phyloP scores from a whole-genome alignment of 2,113 vertebrate species.

The Dendropsophus ebraccatus region DNA sequence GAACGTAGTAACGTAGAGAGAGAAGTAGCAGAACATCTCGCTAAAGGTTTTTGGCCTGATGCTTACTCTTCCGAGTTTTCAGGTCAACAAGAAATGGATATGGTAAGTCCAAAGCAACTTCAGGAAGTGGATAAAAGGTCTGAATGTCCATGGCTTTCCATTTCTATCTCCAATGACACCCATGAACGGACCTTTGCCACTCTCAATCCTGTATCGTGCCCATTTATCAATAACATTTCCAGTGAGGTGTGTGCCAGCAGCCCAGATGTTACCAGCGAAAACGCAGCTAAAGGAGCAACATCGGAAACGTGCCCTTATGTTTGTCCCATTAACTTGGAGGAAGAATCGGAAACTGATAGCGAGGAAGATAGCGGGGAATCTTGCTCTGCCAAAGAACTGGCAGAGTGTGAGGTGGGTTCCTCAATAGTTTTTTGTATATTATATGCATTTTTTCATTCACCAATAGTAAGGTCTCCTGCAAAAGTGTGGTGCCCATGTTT shows the following conservation, averaged over 20 bases:
- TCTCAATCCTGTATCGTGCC: slow-evolving; percentile 85
- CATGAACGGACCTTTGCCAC: slow-evolving; percentile 80
- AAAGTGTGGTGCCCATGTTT: no score
- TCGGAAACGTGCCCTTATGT: slow-evolving; percentile 83
- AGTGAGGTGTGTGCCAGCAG: slow-evolving; percentile 69
- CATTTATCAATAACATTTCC: slow-evolving; percentile 86
- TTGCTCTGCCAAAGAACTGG: slow-evolving; percentile 82
- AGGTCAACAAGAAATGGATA: slow-evolving; percentile 67
- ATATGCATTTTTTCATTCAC: no score
- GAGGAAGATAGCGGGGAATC: slow-evolving; percentile 86
- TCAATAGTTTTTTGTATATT: no score
- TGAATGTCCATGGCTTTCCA: slow-evolving; percentile 90
- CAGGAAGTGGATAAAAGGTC: slow-evolving; percentile 79
- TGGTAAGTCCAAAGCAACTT: slow-evolving; percentile 65
- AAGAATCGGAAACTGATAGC: slow-evolving; percentile 87
- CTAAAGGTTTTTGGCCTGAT: slow-evolving; percentile 92
- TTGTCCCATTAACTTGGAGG: slow-evolving; percentile 85
- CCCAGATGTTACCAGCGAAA: slow-evolving; percentile 71
- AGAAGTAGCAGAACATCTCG: slow-evolving; percentile 94
- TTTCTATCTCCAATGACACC: slow-evolving; percentile 75
- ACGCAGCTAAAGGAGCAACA: slow-evolving; percentile 72
- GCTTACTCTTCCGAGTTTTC: slow-evolving; percentile 72
- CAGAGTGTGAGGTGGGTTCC: slow-evolving; percentile 84
- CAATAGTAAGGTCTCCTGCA: no score
- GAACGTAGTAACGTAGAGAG: slow-evolving; percentile 89